Percentiles rank a stretch among this genome's conserved stretches.
Conservation (phyloP, 2,888 invertebrate genomes). For the Tiliacea aurago region DNA sequence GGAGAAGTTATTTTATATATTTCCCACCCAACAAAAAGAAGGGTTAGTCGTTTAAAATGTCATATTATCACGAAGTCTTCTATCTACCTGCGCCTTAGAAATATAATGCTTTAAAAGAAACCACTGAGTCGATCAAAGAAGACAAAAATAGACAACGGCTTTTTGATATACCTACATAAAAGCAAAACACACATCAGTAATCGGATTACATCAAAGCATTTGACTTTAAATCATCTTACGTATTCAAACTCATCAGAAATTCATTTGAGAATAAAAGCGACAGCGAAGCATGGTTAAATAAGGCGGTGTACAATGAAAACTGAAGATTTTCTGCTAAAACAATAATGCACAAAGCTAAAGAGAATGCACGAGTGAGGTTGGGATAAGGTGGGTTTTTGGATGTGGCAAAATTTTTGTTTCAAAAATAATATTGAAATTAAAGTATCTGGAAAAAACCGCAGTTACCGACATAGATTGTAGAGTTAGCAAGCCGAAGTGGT, state of each 20-base stretch:
- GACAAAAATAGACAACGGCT: not conserved
- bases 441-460: not conserved
- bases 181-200: conserved; percentile 1
- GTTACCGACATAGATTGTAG: not conserved
- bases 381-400: conserved; percentile 6
- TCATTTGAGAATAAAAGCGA: conserved; percentile 58
- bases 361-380: conserved; percentile 32
- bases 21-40: too few species aligned
- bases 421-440: not conserved
- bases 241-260: conserved; percentile 52
- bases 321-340: conserved; percentile 72
- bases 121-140: not conserved
- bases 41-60: too few species aligned
- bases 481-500: too few species aligned
- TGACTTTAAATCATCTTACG: conserved; percentile 23
- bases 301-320: conserved; percentile 71
- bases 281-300: conserved; percentile 66
- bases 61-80: too few species aligned
- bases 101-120: too few species aligned
- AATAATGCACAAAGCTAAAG: conserved; percentile 74
- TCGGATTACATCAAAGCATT: conserved; percentile 1
- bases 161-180: not conserved
- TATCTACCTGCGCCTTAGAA: too few species aligned
- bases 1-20: too few species aligned
- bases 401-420: conserved; percentile 12